Evolutionary conservation across 1,140 invertebrate genomes (phyloP).

Genomic region (Drosophila biarmipes): DNA sequence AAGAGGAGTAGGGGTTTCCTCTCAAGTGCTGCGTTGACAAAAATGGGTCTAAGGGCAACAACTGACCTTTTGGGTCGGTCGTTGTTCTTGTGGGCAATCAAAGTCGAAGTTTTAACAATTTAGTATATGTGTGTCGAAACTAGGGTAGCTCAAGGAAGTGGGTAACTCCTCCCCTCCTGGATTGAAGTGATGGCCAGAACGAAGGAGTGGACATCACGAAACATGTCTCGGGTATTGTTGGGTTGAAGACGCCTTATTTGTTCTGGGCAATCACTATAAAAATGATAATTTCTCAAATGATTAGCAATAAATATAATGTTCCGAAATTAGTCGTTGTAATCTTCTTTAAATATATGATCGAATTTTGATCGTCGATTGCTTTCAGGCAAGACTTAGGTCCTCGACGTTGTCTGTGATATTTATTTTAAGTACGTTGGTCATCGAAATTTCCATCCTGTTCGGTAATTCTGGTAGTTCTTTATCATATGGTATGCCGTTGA

Average conservation of each 20-base stretch:
- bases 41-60: constrained; percentile 2
- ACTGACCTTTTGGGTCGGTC: neutral
- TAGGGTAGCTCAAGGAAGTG: constrained; percentile 1
- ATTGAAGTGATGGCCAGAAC: constrained; percentile 2
- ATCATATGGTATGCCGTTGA: constrained; percentile 5
- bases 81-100: neutral
- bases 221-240: no score
- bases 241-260: no score
- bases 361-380: neutral
- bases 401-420: constrained; percentile 1
- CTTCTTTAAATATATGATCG: neutral
- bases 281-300: neutral
- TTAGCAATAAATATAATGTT: neutral
- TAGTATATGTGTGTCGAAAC: neutral
- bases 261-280: neutral
- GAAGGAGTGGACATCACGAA: no score
- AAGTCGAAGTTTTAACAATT: constrained; percentile 1
- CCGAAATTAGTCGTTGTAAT: constrained; percentile 1
- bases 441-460: neutral
- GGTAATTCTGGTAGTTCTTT: neutral
- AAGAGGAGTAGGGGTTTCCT: neutral
- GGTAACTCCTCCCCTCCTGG: constrained; percentile 1
- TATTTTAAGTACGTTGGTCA: neutral
- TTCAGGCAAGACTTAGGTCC: neutral
- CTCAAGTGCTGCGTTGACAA: neutral